A percentile compares a stretch with the other conserved stretches of the same genome.
Evolutionary conservation across 37 sponge, comb jelly and placozoan genomes (phyloP).

Genomic region (Chondrilla cf. caribensis): DNA sequence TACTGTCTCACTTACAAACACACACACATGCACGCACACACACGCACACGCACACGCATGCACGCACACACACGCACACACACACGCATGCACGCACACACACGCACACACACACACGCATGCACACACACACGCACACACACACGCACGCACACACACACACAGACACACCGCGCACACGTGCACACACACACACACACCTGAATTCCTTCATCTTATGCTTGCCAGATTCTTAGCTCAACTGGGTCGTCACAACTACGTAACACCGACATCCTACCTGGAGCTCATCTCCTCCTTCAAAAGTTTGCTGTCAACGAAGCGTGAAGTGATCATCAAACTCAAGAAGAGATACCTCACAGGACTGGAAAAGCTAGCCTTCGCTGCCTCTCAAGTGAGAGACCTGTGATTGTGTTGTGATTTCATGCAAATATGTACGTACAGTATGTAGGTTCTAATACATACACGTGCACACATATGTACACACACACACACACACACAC

Average conservation of each 20-base stretch:
- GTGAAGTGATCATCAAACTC: slow-evolving; percentile 73
- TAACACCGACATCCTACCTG: slow-evolving; percentile 97
- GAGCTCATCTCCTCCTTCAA: slow-evolving; percentile 99
- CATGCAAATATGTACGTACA: neutral
- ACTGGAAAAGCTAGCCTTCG: slow-evolving; percentile 94
- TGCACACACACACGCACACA: neutral
- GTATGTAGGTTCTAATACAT: neutral
- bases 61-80: neutral
- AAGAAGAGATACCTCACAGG: slow-evolving; percentile 96
- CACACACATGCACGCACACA: no score
- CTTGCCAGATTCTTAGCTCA: slow-evolving; percentile 58
- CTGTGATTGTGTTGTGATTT: neutral
- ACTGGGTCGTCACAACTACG: slow-evolving; percentile 91
- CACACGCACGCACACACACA: no score
- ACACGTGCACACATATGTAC: neutral
- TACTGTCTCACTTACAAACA: neutral
- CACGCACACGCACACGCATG: neutral
- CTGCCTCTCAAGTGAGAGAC: slow-evolving; percentile 84
- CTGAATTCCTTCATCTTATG: no score
- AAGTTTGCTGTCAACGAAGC: slow-evolving; percentile 72
- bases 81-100: neutral
- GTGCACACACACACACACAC: no score
- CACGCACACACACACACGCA: neutral
- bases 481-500: no score
- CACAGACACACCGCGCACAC: no score